Conservation (phyloP, 2,888 invertebrate genomes). For the Fabriciana adippe region DNA sequence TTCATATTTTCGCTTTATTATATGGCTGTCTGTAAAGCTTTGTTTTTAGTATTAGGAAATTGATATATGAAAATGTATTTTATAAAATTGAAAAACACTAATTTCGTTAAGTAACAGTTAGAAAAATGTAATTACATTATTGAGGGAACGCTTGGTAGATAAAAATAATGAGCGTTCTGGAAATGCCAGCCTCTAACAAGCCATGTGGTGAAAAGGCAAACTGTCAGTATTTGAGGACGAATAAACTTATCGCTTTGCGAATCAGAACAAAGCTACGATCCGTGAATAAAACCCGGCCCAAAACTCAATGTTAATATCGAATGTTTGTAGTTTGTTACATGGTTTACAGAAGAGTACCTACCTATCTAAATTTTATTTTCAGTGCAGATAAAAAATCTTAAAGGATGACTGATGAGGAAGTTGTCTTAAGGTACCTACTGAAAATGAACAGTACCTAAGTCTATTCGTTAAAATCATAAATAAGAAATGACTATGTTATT, state of each 20-base stretch:
- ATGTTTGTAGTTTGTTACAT: too few species aligned
- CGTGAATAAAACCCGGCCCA: slow-evolving; percentile 16
- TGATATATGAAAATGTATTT: not conserved
- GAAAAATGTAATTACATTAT: slow-evolving; percentile 3
- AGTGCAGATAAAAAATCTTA: too few species aligned
- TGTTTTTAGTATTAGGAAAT: not conserved
- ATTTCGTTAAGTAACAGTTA: not conserved
- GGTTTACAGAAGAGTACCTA: too few species aligned
- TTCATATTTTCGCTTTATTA: not conserved
- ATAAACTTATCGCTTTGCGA: slow-evolving; percentile 32
- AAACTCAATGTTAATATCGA: not conserved
- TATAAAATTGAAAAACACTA: not conserved
- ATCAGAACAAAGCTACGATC: slow-evolving; percentile 16
- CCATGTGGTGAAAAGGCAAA: slow-evolving; percentile 31
- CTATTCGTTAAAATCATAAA: too few species aligned
- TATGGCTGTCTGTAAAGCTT: too few species aligned
- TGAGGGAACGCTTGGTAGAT: slow-evolving; percentile 3
- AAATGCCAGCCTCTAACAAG: slow-evolving; percentile 23
- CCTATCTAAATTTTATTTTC: too few species aligned
- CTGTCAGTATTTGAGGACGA: slow-evolving; percentile 22
- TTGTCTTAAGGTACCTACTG: too few species aligned
- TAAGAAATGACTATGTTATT: too few species aligned
- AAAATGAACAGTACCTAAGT: too few species aligned
- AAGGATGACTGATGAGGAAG: too few species aligned
- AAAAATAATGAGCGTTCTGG: slow-evolving; percentile 28